Evolutionary conservation across 2,113 vertebrate genomes (phyloP), one percentile per base, ranked within the genome.

Genomic region (Castor canadensis): DNA sequence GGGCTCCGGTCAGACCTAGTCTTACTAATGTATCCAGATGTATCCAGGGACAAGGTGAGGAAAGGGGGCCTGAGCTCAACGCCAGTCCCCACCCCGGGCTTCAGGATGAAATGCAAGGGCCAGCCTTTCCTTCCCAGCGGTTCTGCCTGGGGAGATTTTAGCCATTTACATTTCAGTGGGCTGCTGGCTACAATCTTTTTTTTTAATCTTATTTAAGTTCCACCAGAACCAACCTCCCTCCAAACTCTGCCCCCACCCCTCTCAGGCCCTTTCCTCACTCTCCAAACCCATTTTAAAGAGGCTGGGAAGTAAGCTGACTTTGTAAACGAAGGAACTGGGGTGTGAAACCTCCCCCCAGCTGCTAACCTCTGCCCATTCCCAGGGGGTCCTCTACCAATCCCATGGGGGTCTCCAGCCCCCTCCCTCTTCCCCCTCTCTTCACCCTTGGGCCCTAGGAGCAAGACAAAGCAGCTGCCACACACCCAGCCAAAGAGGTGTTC

Each of bases 401-500:
- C 85, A 60, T 26, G 24, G 84, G n/a, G 94, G 93, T 89, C 75
- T 80, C 75, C 62, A 60, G 62, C n/a, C 69, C 64, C 69, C 87
- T 93, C 38, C 67, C 56, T 38, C 54, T n/a, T 22, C 38, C 54
- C 6, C 67, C 88, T 69, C 28, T 72, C 76, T 80, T 72, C 82
- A 92, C 54, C 62, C 86, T 84, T 67, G 72, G 91, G 91, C 67
- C 94, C 84, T 6, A 26, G 96, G 93, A 95, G 85, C 69, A 60
- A 95, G 95, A 94, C 82, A 75, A 76, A 96, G 85, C 94, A 96
- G 85, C 93, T 90, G 80, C 66, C 87, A 75, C 49, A 49, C 47
- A 94, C 88, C 94, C 93, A 96, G 94, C 91, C 89, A 95, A 97
- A 96, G 95, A 96, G 72, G 92, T 84, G 45, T 54, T 20, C 20